phyloP scores from a whole-genome alignment of 2,888 invertebrate species.

The Catonia carolina region DNA sequence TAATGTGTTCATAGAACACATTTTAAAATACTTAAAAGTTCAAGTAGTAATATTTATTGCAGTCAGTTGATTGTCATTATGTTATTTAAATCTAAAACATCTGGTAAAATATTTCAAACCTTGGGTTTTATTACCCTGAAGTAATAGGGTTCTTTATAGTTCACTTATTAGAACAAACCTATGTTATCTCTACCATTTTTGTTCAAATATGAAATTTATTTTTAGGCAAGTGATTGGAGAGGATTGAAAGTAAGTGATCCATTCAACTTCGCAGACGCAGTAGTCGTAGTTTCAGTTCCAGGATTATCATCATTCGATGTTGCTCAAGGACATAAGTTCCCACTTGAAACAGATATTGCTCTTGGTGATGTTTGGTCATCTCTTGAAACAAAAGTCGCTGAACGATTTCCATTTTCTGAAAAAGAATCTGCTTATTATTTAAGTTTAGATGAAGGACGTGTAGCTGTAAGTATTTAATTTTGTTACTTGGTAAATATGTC shows the following conservation, averaged over 20 bases:
- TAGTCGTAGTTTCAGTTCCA: conserved; percentile 62
- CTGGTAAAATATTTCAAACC: too few relatives aligned
- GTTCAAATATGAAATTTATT: too few relatives aligned
- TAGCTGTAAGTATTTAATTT: conserved; percentile 50
- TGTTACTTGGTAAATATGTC: conserved; percentile 9
- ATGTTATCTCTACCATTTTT: background rate
- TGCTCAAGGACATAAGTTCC: conserved; percentile 49
- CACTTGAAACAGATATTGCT: conserved; percentile 36
- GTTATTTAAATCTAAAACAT: too few relatives aligned
- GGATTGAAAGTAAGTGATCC: conserved; percentile 62
- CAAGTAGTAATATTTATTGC: too few relatives aligned
- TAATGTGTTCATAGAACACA: too few relatives aligned
- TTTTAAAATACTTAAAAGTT: too few relatives aligned
- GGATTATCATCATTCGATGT: conserved; percentile 49
- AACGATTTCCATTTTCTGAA: conserved; percentile 51
- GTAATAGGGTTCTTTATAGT: background rate
- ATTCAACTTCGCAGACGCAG: conserved; percentile 64
- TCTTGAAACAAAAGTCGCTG: conserved; percentile 52
- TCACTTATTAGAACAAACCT: background rate
- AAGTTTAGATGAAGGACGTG: conserved; percentile 54
- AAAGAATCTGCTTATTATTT: conserved; percentile 57
- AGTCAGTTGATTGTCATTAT: too few relatives aligned
- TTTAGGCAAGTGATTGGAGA: conserved; percentile 47
- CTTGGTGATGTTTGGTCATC: conserved; percentile 40
- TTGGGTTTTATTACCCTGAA: too few relatives aligned